Evolutionary conservation across 2,797 vertebrate species (phyloP).

Genomic region (Ispidina lecontei): DNA sequence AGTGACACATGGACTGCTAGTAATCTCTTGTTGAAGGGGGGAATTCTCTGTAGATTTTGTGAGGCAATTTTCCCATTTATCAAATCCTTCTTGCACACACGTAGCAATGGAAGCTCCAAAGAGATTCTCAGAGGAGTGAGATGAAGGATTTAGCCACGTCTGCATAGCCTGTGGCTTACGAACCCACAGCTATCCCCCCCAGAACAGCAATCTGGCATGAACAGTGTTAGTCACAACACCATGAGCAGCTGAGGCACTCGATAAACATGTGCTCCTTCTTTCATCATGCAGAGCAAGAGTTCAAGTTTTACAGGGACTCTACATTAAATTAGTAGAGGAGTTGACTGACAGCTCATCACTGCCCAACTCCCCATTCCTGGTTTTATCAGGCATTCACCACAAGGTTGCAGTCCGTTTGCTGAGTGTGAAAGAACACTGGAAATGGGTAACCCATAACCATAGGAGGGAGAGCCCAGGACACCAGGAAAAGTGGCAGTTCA

Average conservation of each 20-base stretch:
- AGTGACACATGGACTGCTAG: not conserved
- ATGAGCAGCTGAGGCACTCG: not conserved
- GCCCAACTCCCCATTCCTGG: not conserved
- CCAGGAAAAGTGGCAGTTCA: not conserved
- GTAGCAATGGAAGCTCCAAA: not conserved
- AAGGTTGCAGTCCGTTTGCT: not conserved
- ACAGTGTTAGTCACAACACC: not conserved
- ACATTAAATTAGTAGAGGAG: not conserved
- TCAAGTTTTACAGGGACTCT: not conserved
- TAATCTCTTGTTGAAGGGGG: not conserved
- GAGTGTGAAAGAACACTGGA: not conserved
- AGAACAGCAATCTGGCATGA: not conserved
- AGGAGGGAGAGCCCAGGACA: fast-evolving
- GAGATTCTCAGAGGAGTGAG: not conserved
- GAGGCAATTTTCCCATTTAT: not conserved
- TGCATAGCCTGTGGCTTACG: not conserved
- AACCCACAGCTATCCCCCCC: not conserved
- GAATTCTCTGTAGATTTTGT: not conserved
- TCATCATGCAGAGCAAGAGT: not conserved
- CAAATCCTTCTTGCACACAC: not conserved
- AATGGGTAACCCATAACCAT: not conserved
- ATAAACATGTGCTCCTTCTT: not conserved
- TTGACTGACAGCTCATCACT: not conserved
- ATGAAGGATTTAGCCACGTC: not conserved
- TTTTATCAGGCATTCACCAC: not conserved